Evolutionary conservation across 2,888 invertebrate genomes (phyloP).

Genomic region (Drosophila atripex): DNA sequence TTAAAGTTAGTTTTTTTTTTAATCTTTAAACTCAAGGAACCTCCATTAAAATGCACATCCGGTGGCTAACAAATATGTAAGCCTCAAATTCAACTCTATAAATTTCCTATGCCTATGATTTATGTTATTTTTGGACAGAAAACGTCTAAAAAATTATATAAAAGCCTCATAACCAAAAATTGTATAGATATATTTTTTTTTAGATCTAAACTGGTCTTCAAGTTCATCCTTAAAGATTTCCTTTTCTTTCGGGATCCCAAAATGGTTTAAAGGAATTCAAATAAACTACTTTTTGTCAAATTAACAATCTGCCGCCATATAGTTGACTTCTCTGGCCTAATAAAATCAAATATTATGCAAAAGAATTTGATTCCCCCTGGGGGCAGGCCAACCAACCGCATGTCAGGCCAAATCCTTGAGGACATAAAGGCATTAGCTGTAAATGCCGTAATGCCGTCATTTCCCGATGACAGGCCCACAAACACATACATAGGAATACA

Average conservation of each 20-base stretch:
- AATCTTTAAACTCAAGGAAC: too few relatives aligned
- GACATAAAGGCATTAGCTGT: slow-evolving; percentile 77
- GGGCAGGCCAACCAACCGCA: slow-evolving; percentile 20
- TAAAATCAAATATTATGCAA: slow-evolving; percentile 74
- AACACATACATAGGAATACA: slow-evolving; percentile 14
- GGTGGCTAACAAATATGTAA: background rate
- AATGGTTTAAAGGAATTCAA: slow-evolving; percentile 2
- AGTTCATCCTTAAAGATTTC: too few relatives aligned
- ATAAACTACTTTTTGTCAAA: slow-evolving; percentile 35
- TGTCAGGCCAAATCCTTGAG: slow-evolving; percentile 63
- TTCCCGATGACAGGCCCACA: slow-evolving; percentile 68
- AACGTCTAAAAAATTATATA: too few relatives aligned
- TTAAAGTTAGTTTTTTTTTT: too few relatives aligned
- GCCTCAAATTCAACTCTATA: background rate
- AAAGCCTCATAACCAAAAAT: too few relatives aligned
- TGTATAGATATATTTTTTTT: too few relatives aligned
- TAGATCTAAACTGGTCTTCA: too few relatives aligned
- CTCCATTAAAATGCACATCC: background rate
- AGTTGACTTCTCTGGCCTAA: slow-evolving; percentile 44
- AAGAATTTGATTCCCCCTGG: slow-evolving; percentile 54
- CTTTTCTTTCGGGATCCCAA: background rate
- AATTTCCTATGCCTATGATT: background rate
- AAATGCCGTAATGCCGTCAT: slow-evolving; percentile 77
- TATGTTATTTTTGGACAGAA: background rate
- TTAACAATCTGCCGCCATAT: slow-evolving; percentile 26